Conservation (phyloP, 1,140 invertebrate species). For the Phenacoccus solenopsis region DNA sequence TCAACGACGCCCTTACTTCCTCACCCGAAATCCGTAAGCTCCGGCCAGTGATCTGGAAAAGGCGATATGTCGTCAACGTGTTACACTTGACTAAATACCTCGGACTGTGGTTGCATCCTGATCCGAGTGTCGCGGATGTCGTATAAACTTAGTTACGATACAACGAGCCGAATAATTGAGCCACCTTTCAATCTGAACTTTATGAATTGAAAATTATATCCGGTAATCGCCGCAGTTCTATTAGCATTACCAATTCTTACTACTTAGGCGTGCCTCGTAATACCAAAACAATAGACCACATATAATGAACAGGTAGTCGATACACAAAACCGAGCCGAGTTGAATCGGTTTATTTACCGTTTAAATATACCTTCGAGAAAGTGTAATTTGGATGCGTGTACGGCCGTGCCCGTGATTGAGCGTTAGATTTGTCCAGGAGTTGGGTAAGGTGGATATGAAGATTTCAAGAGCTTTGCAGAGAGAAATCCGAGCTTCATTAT, state of each 20-base stretch:
- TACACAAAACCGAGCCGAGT: too few relatives aligned
- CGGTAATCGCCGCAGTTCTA: background rate
- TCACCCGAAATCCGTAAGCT: too few relatives aligned
- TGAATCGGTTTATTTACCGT: too few relatives aligned
- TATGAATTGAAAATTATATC: background rate
- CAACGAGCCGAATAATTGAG: background rate
- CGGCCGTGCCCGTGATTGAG: background rate
- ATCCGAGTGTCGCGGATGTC: background rate
- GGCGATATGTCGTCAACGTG: background rate
- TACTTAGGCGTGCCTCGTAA: background rate
- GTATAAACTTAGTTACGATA: background rate
- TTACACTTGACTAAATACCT: background rate
- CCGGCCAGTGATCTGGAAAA: background rate
- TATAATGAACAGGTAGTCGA: background rate
- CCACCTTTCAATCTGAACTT: background rate
- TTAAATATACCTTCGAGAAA: background rate
- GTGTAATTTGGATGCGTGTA: too few relatives aligned
- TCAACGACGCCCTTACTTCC: too few relatives aligned
- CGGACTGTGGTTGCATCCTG: background rate
- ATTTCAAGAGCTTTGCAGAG: too few relatives aligned
- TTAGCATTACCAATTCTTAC: background rate
- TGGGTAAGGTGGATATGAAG: too few relatives aligned
- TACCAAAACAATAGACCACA: constrained; percentile 1
- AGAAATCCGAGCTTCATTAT: too few relatives aligned
- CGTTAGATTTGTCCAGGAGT: too few relatives aligned